phyloP scores from a whole-genome alignment of 2,888 invertebrate genomes.

The Xestia xanthographa region DNA sequence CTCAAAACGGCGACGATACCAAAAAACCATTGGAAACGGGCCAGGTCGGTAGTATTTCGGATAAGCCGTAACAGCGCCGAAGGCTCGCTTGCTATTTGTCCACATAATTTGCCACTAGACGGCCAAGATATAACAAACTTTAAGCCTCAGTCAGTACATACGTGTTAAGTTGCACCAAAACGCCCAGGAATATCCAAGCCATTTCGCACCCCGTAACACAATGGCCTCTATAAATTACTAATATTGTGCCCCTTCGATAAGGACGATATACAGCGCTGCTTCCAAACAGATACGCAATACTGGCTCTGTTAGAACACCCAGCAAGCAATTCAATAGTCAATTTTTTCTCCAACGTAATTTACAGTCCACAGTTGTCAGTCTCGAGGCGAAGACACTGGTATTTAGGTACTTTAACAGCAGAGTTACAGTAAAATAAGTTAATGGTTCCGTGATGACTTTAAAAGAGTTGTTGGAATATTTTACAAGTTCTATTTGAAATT shows the following conservation, averaged over 20 bases:
- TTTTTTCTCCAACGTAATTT: slow-evolving; percentile 30
- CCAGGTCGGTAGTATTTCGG: slow-evolving; percentile 53
- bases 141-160: slow-evolving; percentile 68
- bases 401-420: slow-evolving; percentile 46
- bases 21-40: slow-evolving; percentile 53
- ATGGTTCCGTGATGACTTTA: slow-evolving; percentile 61
- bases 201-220: slow-evolving; percentile 57
- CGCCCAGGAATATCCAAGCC: slow-evolving; percentile 56
- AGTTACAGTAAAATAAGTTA: slow-evolving; percentile 61
- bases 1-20: slow-evolving; percentile 38
- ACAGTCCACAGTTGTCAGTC: slow-evolving; percentile 36
- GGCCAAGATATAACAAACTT: slow-evolving; percentile 69
- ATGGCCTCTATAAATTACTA: slow-evolving; percentile 34
- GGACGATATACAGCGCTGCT: slow-evolving; percentile 45
- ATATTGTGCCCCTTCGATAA: slow-evolving; percentile 29
- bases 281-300: background rate
- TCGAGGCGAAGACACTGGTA: slow-evolving; percentile 55
- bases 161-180: slow-evolving; percentile 65
- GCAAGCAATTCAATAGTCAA: slow-evolving; percentile 32
- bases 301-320: slow-evolving; percentile 9
- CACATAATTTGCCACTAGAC: slow-evolving; percentile 73
- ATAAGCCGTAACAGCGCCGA: slow-evolving; percentile 59
- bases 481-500: slow-evolving; percentile 54
- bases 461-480: slow-evolving; percentile 59
- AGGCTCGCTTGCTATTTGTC: slow-evolving; percentile 69